phyloP scores from a whole-genome alignment of 2,113 vertebrate species.

The Pseudolaguvia tuberculata region DNA sequence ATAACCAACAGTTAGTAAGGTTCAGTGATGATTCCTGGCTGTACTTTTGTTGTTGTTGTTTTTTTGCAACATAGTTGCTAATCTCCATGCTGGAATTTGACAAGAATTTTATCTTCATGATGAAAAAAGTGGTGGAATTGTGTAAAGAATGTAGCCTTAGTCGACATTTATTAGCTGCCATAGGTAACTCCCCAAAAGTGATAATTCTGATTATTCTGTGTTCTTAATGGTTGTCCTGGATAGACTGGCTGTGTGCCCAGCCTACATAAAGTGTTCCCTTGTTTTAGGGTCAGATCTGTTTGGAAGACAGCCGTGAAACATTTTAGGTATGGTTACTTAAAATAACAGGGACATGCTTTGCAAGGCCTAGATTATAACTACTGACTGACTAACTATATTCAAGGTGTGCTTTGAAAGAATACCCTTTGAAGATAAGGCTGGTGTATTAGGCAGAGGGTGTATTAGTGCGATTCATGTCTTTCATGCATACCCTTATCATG shows the following conservation, averaged over 20 bases:
- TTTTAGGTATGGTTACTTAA: conserved; percentile 20
- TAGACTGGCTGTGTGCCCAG: conserved; percentile 13
- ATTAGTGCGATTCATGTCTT: not conserved
- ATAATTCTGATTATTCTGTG: conserved; percentile 9
- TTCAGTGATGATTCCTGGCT: conserved; percentile 6
- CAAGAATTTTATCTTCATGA: conserved; percentile 9
- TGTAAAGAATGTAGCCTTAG: conserved; percentile 15
- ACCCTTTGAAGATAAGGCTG: conserved; percentile 29
- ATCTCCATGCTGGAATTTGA: conserved; percentile 15
- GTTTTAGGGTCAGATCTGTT: conserved; percentile 45
- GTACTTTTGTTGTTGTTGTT: not conserved
- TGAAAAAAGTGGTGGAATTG: not conserved
- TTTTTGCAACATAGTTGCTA: not conserved
- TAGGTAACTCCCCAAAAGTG: conserved; percentile 7
- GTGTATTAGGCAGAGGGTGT: conserved; percentile 4
- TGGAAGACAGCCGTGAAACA: conserved; percentile 12
- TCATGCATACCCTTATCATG: not conserved
- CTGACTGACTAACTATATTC: conserved; percentile 7
- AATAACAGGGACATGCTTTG: conserved; percentile 9
- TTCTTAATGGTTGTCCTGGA: not conserved
- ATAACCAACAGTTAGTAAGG: conserved; percentile 2
- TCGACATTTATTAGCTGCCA: not conserved
- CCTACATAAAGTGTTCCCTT: conserved; percentile 29
- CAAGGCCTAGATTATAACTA: conserved; percentile 18
- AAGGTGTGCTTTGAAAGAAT: conserved; percentile 29